phyloP scores from a whole-genome alignment of 2,113 vertebrate species.

The Syngnathoides biaculeatus region DNA sequence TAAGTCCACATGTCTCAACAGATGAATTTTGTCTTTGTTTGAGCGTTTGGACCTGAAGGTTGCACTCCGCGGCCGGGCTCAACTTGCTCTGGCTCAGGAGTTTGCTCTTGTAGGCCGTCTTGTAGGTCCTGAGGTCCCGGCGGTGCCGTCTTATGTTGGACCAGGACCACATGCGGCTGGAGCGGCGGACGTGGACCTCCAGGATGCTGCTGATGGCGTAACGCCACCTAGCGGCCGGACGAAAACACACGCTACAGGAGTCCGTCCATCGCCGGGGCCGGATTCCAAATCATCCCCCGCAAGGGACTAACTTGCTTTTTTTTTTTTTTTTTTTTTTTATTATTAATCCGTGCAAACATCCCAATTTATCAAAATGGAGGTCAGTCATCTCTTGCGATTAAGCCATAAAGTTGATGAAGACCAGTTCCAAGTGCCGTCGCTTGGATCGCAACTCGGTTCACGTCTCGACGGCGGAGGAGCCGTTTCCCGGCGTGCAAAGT shows the following conservation, averaged over 20 bases:
- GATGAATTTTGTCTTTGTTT: neutral
- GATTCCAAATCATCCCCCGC: too few relatives aligned
- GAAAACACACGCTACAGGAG: neutral
- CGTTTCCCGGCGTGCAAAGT: too few relatives aligned
- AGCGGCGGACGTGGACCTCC: slow-evolving; percentile 82
- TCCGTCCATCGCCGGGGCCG: too few relatives aligned
- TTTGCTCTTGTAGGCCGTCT: slow-evolving; percentile 79
- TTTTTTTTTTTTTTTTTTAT: too few relatives aligned
- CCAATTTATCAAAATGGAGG: too few relatives aligned
- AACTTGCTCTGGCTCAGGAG: slow-evolving; percentile 81
- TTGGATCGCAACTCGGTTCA: too few relatives aligned
- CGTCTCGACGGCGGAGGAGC: too few relatives aligned
- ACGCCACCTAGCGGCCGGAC: slow-evolving; percentile 78
- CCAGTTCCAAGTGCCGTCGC: too few relatives aligned
- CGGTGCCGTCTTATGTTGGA: slow-evolving; percentile 80
- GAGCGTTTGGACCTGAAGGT: slow-evolving; percentile 79
- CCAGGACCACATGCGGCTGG: slow-evolving; percentile 87
- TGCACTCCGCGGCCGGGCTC: slow-evolving; percentile 76
- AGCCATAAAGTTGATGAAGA: too few relatives aligned
- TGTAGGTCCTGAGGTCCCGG: slow-evolving; percentile 82
- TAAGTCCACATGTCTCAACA: neutral
- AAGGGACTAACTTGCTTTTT: too few relatives aligned
- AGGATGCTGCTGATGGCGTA: slow-evolving; percentile 83
- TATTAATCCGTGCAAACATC: too few relatives aligned
- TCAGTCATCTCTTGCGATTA: too few relatives aligned